Conservation (phyloP, 2,888 invertebrate species). For the Kryphioiulus occultus region DNA sequence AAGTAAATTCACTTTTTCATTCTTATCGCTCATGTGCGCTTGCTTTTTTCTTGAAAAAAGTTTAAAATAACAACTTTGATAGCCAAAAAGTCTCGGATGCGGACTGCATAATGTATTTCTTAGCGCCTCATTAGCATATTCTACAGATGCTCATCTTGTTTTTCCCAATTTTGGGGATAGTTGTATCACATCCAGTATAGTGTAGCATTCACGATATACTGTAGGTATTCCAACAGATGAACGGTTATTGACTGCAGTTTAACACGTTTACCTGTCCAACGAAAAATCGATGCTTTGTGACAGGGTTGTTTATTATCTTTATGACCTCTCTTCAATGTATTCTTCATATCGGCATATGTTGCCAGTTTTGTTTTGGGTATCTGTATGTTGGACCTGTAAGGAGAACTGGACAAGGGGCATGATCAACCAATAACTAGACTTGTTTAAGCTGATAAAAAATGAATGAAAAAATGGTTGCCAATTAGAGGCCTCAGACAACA, state of each 20-base stretch:
- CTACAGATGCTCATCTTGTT: background rate
- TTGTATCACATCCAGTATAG: background rate
- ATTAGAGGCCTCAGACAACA: background rate
- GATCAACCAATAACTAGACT: background rate
- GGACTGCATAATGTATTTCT: background rate
- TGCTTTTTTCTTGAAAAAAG: background rate
- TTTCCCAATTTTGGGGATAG: background rate
- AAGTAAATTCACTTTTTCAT: conserved; percentile 5
- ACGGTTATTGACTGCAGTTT: background rate
- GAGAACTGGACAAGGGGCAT: background rate
- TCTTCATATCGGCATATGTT: too few species aligned
- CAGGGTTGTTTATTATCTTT: background rate
- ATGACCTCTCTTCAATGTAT: background rate
- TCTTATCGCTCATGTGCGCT: background rate
- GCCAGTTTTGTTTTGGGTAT: too few species aligned
- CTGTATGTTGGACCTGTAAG: background rate
- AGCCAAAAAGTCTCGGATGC: background rate
- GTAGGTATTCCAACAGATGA: too few species aligned
- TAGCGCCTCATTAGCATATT: background rate
- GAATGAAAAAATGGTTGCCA: background rate
- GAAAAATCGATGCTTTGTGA: background rate
- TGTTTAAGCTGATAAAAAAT: background rate
- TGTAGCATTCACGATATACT: background rate
- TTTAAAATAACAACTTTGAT: background rate
- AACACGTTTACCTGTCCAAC: background rate